These are phyloP conservation scores for Diploscapter pachys DNA, from an alignment of 1,140 invertebrate genomes.

Conservation along the genomic window DNA sequence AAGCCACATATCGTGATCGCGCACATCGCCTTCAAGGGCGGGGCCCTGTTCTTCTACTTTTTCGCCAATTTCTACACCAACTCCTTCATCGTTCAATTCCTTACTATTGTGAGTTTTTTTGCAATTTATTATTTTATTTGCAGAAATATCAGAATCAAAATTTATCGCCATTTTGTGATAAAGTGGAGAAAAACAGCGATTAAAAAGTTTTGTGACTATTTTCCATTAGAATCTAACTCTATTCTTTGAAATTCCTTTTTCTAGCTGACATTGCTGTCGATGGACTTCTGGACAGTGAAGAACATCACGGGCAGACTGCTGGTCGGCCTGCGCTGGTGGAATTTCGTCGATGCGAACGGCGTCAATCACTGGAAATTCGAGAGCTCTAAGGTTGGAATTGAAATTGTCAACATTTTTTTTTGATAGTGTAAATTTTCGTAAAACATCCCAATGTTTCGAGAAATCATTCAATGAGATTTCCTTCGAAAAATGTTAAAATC, in stretches of 20 bases:
- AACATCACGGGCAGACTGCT: conserved; percentile 90
- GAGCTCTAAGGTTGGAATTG: conserved; percentile 61
- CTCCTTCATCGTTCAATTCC: conserved; percentile 67
- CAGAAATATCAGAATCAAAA: background rate
- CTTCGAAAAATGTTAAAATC: too few relatives aligned
- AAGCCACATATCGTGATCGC: conserved; percentile 51
- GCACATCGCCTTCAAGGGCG: conserved; percentile 48
- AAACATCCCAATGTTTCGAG: too few relatives aligned
- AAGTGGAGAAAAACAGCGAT: too few relatives aligned
- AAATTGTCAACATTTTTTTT: too few relatives aligned
- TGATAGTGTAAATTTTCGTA: too few relatives aligned
- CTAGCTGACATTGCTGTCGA: conserved; percentile 77
- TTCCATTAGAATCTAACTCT: too few relatives aligned
- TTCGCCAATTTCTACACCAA: conserved; percentile 49
- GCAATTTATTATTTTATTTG: conserved; percentile 2
- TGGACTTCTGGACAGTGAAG: conserved; percentile 99
- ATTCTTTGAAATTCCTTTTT: conserved; percentile 9
- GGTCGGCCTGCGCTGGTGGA: conserved; percentile 96
- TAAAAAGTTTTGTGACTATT: too few relatives aligned
- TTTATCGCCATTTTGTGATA: too few relatives aligned
- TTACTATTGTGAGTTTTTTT: conserved; percentile 45
- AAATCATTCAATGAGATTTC: too few relatives aligned
- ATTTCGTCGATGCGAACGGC: conserved; percentile 92
- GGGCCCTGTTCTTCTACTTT: conserved; percentile 50
- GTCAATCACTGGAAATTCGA: conserved; percentile 96